Evolutionary conservation across 2,888 invertebrate genomes (phyloP).

Genomic region (Chaitophorus viminalis): DNA sequence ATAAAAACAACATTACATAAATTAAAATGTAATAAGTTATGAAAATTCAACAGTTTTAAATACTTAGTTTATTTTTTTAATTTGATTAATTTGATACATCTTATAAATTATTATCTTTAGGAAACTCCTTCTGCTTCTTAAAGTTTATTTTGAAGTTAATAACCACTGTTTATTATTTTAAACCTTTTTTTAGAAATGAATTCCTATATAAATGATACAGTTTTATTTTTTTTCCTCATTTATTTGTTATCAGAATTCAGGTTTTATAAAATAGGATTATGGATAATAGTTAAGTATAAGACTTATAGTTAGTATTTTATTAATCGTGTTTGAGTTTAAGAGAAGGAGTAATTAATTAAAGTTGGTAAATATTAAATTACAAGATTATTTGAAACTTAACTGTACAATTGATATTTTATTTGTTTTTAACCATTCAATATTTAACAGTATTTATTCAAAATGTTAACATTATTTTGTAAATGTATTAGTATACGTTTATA

Average conservation of each 20-base stretch:
- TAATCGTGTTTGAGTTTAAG: neutral
- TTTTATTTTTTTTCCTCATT: neutral
- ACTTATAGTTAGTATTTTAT: neutral
- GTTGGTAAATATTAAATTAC: neutral
- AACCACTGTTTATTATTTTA: neutral
- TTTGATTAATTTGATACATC: no score
- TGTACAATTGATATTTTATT: neutral
- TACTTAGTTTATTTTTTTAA: no score
- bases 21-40: no score
- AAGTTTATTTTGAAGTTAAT: no score
- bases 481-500: no score
- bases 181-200: neutral
- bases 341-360: neutral
- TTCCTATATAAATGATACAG: neutral
- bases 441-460: no score
- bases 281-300: neutral
- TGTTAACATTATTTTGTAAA: no score
- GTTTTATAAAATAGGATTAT: neutral
- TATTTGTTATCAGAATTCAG: no score
- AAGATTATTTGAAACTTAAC: neutral
- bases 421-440: neutral
- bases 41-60: no score
- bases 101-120: no score
- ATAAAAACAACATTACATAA: no score
- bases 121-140: no score